Conservation (phyloP, 2,113 vertebrate species). For the Cardinalis cardinalis region DNA sequence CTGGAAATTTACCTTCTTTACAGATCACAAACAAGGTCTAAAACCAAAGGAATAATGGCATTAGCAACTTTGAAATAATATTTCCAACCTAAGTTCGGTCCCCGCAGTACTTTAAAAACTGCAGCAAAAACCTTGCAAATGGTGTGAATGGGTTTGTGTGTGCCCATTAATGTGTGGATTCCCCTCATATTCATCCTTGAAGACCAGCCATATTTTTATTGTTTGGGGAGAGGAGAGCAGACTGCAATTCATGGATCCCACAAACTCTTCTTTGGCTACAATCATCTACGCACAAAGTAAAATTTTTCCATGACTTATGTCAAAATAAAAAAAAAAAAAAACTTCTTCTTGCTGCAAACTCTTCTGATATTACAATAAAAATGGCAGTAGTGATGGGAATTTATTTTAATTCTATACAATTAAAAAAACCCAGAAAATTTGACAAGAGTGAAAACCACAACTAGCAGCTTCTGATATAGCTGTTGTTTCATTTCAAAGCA, state of each 20-base stretch:
- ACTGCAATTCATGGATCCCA: neutral
- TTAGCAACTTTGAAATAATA: neutral
- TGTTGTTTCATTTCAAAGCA: conserved; percentile 6
- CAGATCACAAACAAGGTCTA: neutral
- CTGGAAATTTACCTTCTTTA: neutral
- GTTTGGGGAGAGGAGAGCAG: neutral
- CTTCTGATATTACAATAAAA: neutral
- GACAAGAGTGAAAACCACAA: neutral
- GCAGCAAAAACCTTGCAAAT: neutral
- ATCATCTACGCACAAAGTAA: neutral
- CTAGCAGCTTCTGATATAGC: neutral
- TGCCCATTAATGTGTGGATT: neutral
- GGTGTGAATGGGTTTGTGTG: neutral
- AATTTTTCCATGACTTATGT: neutral
- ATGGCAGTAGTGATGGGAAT: neutral
- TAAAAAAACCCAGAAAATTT: neutral
- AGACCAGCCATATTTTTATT: neutral
- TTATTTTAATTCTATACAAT: neutral
- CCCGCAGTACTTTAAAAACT: neutral
- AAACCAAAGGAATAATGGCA: neutral
- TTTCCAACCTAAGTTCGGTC: neutral
- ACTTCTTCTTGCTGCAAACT: neutral
- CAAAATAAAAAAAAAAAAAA: neutral
- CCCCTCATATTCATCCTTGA: neutral
- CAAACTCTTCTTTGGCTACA: neutral